Conservation (phyloP, 2,113 vertebrate genomes). For the Trogon surrucura region DNA sequence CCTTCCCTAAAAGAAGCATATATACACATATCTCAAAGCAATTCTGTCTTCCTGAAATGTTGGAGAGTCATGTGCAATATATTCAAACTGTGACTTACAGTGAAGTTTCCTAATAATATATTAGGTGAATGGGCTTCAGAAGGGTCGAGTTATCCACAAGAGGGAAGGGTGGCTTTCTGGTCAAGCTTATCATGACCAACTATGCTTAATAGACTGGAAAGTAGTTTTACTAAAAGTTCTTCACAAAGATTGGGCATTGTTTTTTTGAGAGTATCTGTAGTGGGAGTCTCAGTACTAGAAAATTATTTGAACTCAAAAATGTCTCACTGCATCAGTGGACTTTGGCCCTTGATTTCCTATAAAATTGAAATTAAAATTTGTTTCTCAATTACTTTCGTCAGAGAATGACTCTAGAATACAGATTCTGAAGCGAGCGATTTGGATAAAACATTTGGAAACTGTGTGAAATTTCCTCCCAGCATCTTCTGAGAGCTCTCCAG, state of each 20-base stretch:
- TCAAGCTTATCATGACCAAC: background rate
- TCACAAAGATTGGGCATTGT: background rate
- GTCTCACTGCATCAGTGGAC: background rate
- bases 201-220: background rate
- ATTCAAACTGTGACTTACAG: background rate
- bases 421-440: background rate
- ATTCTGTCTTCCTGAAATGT: background rate
- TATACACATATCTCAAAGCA: background rate
- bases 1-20: background rate
- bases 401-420: background rate
- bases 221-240: background rate
- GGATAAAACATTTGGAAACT: background rate
- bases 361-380: background rate
- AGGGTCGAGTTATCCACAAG: background rate
- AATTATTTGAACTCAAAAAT: background rate
- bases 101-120: background rate
- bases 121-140: background rate
- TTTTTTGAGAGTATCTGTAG: background rate
- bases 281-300: background rate
- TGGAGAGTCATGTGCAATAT: background rate
- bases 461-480: background rate
- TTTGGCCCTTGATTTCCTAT: background rate
- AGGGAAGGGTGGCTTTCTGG: background rate
- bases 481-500: background rate
- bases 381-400: background rate